Base-by-base conservation (phyloP, 92 coral and sea anemone species). In the Porites rus region DNA sequence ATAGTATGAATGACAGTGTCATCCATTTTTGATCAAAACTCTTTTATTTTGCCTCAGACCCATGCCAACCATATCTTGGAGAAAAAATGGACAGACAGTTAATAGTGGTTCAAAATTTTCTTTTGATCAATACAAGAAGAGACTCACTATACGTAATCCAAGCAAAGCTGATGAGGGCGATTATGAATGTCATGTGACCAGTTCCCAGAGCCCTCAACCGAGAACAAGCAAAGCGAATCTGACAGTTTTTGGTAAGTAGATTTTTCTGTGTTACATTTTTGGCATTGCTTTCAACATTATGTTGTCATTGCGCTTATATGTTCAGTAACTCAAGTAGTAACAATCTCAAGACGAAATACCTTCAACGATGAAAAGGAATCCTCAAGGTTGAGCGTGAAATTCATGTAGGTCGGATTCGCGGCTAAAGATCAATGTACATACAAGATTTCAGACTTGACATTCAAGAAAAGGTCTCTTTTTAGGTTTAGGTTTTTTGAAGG, bases 1-100 rank as follows among this genome's bases (percentile, higher is more conserved):
- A 28, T 28, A 28, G 31, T 6, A 10, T 56, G 61, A 56, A 10
- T 56, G 11, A 10, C 12, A 56, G 16, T 56, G 61, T 0, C 61
- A 12, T 11, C 21, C 31, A 0, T 8, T 67, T 18, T 7, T 13
- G 19, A 11, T 18, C 12, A n/a, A n/a, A 6, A 5, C 31, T 18
- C 62, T 38, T 38, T 43, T 11, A 1, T 16, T 31, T 59, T 56
- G 11, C 78, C 72, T 66, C 82, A 97, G 99, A 13, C 99, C 99
- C 60, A 88, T 97, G 94, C 99, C 99, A 14, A 76, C 65, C 6
- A 93, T 95, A 31, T 85, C 92, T 8, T 97, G 99, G 99, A 90
- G 83, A 79, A 88, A 75, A 74, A 77, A 86, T 80, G 96, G 94
- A 20, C 88, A 80, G 10, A 68, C 63, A 17, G 75, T 97, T 60